Evolutionary conservation across 2,797 vertebrate genomes (phyloP), one percentile per base, ranked within the genome.

Genomic region (Darevskia mixta): DNA sequence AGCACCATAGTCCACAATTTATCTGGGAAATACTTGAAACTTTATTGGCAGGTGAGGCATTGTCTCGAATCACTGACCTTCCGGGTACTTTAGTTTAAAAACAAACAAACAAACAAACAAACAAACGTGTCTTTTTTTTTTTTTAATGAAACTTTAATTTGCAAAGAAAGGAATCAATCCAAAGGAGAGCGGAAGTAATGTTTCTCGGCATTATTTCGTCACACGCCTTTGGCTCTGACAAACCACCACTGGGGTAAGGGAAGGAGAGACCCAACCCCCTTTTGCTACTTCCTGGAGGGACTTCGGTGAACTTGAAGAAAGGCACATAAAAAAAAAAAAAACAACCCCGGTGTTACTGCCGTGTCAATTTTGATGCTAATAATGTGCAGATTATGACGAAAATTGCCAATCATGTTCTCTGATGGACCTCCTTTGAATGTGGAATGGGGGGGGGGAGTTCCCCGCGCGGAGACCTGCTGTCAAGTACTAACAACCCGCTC

Each of bases 321-420:
- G 97, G 97, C 97, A 97, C 97, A 97, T 98, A 97, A 93, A 97
- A 98, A 97, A 55, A 55, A 11, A 49, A 3, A 15, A 15, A 3
- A 49, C 11, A 49, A 97, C 97, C 97, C 97, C 97, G 96, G 94
- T 97, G 97, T 98, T 98, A 98, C 97, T 97, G 97, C 97, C 96
- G 96, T 98, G 98, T 99, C 98, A 99, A 98, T 98, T 98, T 98
- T 98, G 98, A 98, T 98, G 98, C 98, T 99, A 99, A 99, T 99
- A 99, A 99, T 98, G 98, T 99, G 98, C 98, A 99, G 98, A 99
- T 99, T 98, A 99, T 99, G 98, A 99, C 98, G 98, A 99, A 99
- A 99, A 99, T 99, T 98, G 98, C 98, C 98, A 99, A 99, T 99
- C 98, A 99, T 99, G 98, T 98, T 99, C 98, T 98, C 97, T 98